Evolutionary conservation across 1,140 invertebrate species (phyloP).

Genomic region (Metaphire vulgaris): DNA sequence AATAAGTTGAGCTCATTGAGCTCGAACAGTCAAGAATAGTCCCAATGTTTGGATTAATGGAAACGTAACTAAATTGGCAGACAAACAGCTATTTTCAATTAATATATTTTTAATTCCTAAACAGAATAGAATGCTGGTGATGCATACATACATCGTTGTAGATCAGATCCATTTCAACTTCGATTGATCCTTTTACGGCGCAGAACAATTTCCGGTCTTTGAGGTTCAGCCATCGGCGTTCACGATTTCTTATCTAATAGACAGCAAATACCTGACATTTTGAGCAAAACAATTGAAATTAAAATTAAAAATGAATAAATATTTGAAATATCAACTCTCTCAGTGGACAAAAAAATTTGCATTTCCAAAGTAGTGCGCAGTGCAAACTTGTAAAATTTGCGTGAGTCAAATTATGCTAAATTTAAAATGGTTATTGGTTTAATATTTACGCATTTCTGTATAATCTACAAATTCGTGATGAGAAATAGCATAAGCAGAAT

Average conservation of each 20-base stretch:
- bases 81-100: no score
- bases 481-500: no score
- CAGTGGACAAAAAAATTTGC: no score
- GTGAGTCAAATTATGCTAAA: no score
- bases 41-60: not conserved
- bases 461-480: no score
- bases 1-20: not conserved
- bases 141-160: slow-evolving; percentile 75
- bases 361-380: not conserved
- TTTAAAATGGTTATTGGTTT: no score
- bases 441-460: no score
- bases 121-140: not conserved
- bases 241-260: slow-evolving; percentile 73
- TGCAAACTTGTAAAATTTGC: not conserved
- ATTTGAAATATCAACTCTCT: not conserved
- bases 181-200: slow-evolving; percentile 86
- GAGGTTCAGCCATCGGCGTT: slow-evolving; percentile 89
- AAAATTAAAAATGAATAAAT: slow-evolving; percentile 17
- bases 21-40: not conserved
- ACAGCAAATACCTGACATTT: no score
- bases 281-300: no score
- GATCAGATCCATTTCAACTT: slow-evolving; percentile 81
- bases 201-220: slow-evolving; percentile 90
- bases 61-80: no score
- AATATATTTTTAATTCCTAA: no score